Base-by-base conservation (phyloP, 2,888 invertebrate species). In the Autographa gamma region DNA sequence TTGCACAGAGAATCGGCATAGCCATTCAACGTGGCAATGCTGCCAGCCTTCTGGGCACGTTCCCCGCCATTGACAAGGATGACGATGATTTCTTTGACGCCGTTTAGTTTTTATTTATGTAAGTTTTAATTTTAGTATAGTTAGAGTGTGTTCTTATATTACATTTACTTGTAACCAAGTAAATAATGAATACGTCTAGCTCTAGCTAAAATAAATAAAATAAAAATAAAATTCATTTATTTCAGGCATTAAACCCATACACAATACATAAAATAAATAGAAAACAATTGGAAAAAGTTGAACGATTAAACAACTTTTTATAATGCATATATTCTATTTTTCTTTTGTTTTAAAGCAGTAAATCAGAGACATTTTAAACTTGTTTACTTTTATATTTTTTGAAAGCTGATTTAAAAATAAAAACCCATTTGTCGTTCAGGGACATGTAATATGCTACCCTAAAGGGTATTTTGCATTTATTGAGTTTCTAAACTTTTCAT, bases 281-380 rank as follows among this genome's bases (percentile, higher is more conserved):
- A 60, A 71, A 34, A 1, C n/a, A 0, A 63, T 60, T 56, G 11
- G 18, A 31, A 3, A 60, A 70, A 66, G 16, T 65, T 64, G 8
- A 58, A 62, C 66, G n/a, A 66, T 43, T 54, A 48, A 52, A 59
- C 48, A 76, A 60, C n/a, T 56, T 63, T 60, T 71, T 65, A n/a
- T 38, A 32, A 41, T 31, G 32, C 60, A 13, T 25, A 56, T 6
- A 58, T 3, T 13, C 2, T 18, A 31, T 43, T 7, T 59, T 61
- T 18, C 73, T 70, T 66, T 77, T 63, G 63, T 74, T 63, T 41
- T 9, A n/a, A 63, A 74, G 61, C 32, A 48, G 71, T 64, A 66
- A 74, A 77, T 74, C 63, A 63, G n/a, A 48, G 7, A 18, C 13
- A 59, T 32, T n/a, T 63, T 18, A 61, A 69, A 61, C 31, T 61